Percentiles rank a stretch among this genome's conserved stretches.
phyloP scores from a whole-genome alignment of 2,888 invertebrate species.

The Hartigia nigra region DNA sequence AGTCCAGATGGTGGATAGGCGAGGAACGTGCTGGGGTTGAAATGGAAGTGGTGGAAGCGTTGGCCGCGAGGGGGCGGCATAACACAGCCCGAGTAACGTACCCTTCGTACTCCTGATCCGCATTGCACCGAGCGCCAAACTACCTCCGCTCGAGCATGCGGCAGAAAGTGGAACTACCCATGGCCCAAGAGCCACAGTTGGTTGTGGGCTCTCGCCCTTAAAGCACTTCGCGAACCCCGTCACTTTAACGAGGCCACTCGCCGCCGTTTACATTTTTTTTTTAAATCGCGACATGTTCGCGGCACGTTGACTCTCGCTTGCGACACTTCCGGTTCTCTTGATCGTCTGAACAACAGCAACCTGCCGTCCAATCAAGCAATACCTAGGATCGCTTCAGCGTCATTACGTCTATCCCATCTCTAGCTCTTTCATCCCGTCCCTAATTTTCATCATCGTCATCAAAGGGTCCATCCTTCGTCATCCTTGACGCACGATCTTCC shows the following conservation, averaged over 20 bases:
- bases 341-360: too few relatives aligned
- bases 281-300: neutral
- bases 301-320: neutral
- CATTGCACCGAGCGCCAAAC: constrained; percentile 35
- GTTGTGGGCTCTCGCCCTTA: constrained; percentile 58
- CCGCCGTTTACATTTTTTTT: neutral
- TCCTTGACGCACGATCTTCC: neutral
- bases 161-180: constrained; percentile 40
- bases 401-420: neutral
- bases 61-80: neutral
- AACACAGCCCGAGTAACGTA: neutral
- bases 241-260: neutral
- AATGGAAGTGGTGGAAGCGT: neutral
- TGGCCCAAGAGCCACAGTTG: constrained; percentile 56
- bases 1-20: neutral
- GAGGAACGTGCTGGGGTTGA: neutral
- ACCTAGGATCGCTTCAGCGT: neutral
- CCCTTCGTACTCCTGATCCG: constrained; percentile 24
- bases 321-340: neutral
- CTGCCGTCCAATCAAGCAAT: neutral
- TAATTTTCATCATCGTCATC: too few relatives aligned
- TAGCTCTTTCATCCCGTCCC: neutral
- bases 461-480: too few relatives aligned
- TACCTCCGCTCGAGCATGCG: constrained; percentile 32
- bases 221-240: constrained; percentile 37